Percentiles rank a stretch among this genome's conserved stretches.
These are phyloP conservation scores for Urocitellus parryii DNA, from an alignment of 2,113 vertebrate genomes.

Conservation along the genomic window DNA sequence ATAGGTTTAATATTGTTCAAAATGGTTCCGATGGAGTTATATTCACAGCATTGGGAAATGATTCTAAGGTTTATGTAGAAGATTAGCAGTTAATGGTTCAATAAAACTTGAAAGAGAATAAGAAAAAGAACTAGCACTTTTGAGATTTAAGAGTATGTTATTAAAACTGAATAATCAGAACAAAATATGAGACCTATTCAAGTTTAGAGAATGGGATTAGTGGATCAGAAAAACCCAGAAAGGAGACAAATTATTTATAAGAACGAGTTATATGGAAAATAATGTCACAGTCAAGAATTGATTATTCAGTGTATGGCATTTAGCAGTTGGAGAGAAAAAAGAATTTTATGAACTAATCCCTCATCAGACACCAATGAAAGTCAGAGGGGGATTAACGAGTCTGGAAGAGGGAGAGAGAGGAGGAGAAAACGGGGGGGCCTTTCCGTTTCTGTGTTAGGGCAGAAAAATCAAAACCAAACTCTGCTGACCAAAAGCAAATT, in stretches of 20 bases:
- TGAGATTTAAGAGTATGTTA: constrained; percentile 7
- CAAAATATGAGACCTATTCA: background rate
- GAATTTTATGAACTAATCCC: background rate
- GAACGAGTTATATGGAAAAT: constrained; percentile 37
- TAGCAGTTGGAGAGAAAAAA: background rate
- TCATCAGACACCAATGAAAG: background rate
- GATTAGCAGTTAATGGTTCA: background rate
- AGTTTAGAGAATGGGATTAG: constrained; percentile 35
- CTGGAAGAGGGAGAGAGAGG: background rate
- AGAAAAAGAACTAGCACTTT: constrained; percentile 16
- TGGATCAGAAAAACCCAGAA: constrained; percentile 7
- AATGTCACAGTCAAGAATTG: background rate
- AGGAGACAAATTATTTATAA: background rate
- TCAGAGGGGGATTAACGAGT: background rate
- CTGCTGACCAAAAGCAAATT: background rate
- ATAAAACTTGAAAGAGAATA: background rate
- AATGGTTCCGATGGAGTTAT: constrained; percentile 1
- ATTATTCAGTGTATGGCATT: background rate
- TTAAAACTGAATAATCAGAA: constrained; percentile 1
- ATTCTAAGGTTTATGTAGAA: constrained; percentile 20
- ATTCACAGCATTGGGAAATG: background rate
- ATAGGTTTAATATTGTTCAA: constrained; percentile 16
- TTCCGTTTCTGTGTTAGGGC: background rate
- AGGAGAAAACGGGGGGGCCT: background rate
- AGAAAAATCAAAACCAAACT: background rate